Evolutionary conservation across 2,797 vertebrate genomes (phyloP).

Genomic region (Remorina albescens): DNA sequence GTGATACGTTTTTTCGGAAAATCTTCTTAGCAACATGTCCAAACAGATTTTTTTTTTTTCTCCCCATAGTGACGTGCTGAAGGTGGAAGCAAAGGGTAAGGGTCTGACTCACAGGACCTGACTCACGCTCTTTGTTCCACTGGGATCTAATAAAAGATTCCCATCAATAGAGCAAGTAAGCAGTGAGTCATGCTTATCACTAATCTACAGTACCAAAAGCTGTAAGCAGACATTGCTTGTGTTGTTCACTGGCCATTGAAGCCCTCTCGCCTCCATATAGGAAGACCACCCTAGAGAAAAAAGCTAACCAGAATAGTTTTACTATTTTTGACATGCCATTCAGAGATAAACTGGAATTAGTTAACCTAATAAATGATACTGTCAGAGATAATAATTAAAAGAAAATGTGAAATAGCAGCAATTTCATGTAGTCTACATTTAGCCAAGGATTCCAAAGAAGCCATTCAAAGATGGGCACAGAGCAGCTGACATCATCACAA

Average conservation of each 20-base stretch:
- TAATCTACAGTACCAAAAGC: slow-evolving; percentile 44
- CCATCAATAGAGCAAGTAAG: slow-evolving; percentile 49
- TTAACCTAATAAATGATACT: not conserved
- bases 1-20: slow-evolving; percentile 26
- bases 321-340: slow-evolving; percentile 9
- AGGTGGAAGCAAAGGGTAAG: slow-evolving; percentile 9
- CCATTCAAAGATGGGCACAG: slow-evolving; percentile 25
- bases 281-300: slow-evolving; percentile 43
- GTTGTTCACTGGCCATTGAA: slow-evolving; percentile 23
- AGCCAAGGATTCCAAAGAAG: slow-evolving; percentile 9
- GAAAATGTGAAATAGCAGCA: slow-evolving; percentile 19
- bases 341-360: slow-evolving; percentile 23
- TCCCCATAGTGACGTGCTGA: not conserved
- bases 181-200: slow-evolving; percentile 60
- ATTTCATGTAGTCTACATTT: slow-evolving; percentile 19
- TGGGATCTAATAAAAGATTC: slow-evolving; percentile 62
- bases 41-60: slow-evolving; percentile 7
- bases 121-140: slow-evolving; percentile 50
- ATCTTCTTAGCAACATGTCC: slow-evolving; percentile 36
- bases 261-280: slow-evolving; percentile 19
- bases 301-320: slow-evolving; percentile 27
- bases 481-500: slow-evolving; percentile 61
- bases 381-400: slow-evolving; percentile 4
- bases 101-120: slow-evolving; percentile 61
- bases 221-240: slow-evolving; percentile 42